Evolutionary conservation across 2,888 invertebrate genomes (phyloP), one percentile per base, ranked within the genome.

Genomic region (Drosophila engyochracea): DNA sequence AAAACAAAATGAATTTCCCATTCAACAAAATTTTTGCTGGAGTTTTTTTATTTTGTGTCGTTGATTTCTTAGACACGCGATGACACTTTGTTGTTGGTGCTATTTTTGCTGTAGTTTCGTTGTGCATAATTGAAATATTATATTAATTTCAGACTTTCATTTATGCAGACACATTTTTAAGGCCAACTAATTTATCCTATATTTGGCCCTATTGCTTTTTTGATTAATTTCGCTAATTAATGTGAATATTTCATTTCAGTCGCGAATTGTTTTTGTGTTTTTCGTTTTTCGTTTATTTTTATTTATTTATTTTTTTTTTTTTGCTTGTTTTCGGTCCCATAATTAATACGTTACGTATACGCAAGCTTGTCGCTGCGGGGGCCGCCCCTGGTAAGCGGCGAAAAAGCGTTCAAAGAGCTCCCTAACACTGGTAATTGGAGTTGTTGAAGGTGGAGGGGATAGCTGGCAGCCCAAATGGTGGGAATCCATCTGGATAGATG

Each of bases 301-400:
- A 25, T 16, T 49, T 49, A 30, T 30, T 52, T 9, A 3, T 37
- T 37, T n/a, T 55, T 28, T 39, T 37, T 37, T n/a, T 55, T 28
- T 39, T 7, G 7, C 19, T 25, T 47, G 16, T 47, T 47, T 57
- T n/a, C 37, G 37, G 64, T 33, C 58, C 67, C 82, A 83, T 85
- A 89, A 90, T 90, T 85, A 87, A 89, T 85, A 87, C 67, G 82
- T 87, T 87, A 87, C 86, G 90, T 90, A 80, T 83, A 90, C 79
- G 77, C 79, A 78, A 61, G 61, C 75, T 70, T 76, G 82, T 68
- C 90, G 83, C 90, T 72, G 88, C 90, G 82, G 90, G 83, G 70
- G 85, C 28, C 69, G 75, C 82, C 70, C 58, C 60, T 37, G 75
- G 80, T 72, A 67, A 65, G 73, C 79, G 71, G 77, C 68, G 37